Base-by-base conservation (phyloP, 2,113 vertebrate species). In the Alces alces region DNA sequence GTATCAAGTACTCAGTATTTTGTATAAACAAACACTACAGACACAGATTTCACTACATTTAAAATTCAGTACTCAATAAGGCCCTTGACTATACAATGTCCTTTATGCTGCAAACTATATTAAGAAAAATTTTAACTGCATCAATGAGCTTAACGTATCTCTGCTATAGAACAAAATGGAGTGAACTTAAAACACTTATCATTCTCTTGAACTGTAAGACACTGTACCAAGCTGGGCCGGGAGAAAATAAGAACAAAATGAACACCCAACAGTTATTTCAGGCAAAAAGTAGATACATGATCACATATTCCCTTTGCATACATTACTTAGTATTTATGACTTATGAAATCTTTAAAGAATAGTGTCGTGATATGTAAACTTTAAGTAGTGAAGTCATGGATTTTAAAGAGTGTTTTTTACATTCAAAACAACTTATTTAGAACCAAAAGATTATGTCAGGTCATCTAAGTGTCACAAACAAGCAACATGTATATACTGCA, bases 401-500 rank as follows among this genome's bases (percentile, higher is more conserved):
- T 60, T 57, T 66, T 61, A 52, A 57, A 87, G 84, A 21, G 50
- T 23, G 47, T 93, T 87, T 52, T 91, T 83, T 47, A 93, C 33
- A 95, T 97, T 61, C 96, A 89, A 4, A 23, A n/a, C 60, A 79
- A 92, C 89, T 54, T 8, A 60, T n/a, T 12, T 39, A 73, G 66
- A 98, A 83, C 83, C 90, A 0, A 97, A 43, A 5, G 86, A 85
- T 43, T 84, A 96, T 73, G 86, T 79, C 58, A 58, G 87, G 78
- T 94, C 21, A 89, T 36, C 97, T 96, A 96, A 96, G 94, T 91
- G 98, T 96, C 98, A 98, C 97, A 99, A 98, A 99, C 97, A 97
- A 98, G 97, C 98, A 98, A 98, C 91, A 9, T 60, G 93, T 98
- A 98, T 98, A 98, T 99, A 99, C 99, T 99, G 99, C 99, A 99